Percentiles rank a stretch among this genome's conserved stretches.
Conservation (phyloP, 2,113 vertebrate genomes). For the Bos indicus region DNA sequence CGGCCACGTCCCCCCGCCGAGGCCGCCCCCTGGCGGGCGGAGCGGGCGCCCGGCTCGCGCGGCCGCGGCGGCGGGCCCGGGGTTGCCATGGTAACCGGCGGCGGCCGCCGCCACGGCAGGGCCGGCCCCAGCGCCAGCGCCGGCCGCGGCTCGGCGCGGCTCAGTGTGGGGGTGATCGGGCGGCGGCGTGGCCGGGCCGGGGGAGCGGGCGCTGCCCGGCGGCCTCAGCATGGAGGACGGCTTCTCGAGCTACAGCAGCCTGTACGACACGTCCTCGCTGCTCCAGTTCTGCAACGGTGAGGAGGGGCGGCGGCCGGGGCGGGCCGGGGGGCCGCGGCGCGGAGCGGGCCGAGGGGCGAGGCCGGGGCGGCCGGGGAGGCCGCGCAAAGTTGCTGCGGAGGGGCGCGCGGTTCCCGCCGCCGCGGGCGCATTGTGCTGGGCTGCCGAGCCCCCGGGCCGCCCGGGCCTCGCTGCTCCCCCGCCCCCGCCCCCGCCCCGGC, state of each 20-base stretch:
- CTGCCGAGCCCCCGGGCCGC: constrained; percentile 34
- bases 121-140: constrained; percentile 75
- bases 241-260: constrained; percentile 91
- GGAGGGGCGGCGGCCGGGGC: constrained; percentile 40
- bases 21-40: constrained; percentile 66
- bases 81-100: constrained; percentile 94
- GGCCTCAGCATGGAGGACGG: constrained; percentile 95
- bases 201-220: constrained; percentile 53
- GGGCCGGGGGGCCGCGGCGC: neutral
- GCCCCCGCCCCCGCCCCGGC: neutral
- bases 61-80: constrained; percentile 82
- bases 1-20: constrained; percentile 30
- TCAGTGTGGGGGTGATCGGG: constrained; percentile 75
- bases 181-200: constrained; percentile 57
- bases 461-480: neutral
- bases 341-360: neutral
- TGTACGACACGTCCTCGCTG: constrained; percentile 97
- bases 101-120: constrained; percentile 85
- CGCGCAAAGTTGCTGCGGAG: constrained; percentile 44
- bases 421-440: constrained; percentile 60
- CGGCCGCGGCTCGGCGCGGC: constrained; percentile 66
- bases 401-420: constrained; percentile 53
- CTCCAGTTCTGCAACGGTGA: constrained; percentile 98
- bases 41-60: neutral
- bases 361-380: constrained; percentile 43